Evolutionary conservation across 2,888 invertebrate species (phyloP).

Genomic region (Eupithecia subumbrata): DNA sequence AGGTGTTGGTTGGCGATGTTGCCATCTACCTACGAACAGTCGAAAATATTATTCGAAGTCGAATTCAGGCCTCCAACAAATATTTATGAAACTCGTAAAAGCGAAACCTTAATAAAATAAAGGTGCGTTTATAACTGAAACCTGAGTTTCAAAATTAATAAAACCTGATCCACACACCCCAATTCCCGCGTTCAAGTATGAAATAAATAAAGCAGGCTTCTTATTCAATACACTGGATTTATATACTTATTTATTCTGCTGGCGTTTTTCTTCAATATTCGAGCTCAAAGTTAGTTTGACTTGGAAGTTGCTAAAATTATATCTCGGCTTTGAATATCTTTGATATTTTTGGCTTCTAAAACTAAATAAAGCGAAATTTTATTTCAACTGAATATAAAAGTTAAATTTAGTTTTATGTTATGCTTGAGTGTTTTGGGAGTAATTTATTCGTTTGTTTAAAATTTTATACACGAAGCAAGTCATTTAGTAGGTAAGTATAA

Average conservation of each 20-base stretch:
- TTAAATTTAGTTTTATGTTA: background rate
- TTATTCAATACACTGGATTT: conserved; percentile 29
- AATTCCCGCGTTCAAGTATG: conserved; percentile 8
- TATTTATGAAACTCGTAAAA: conserved; percentile 4
- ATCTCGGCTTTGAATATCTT: conserved; percentile 23
- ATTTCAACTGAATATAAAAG: background rate
- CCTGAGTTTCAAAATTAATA: conserved; percentile 5
- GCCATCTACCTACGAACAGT: background rate
- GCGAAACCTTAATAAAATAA: conserved; percentile 10
- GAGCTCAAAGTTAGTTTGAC: conserved; percentile 25
- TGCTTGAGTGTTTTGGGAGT: background rate
- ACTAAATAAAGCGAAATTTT: background rate
- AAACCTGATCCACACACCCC: conserved; percentile 14
- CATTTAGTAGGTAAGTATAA: background rate
- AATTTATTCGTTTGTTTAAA: background rate
- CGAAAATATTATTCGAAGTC: conserved; percentile 4
- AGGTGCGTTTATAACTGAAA: conserved; percentile 1
- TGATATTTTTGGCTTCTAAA: background rate
- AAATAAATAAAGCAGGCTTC: conserved; percentile 30
- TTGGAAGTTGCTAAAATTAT: conserved; percentile 16
- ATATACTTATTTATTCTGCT: conserved; percentile 35
- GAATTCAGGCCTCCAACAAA: background rate
- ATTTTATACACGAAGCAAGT: background rate
- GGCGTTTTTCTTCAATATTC: conserved; percentile 34
- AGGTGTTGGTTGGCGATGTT: background rate